These are phyloP conservation scores for Rattus rattus DNA, from an alignment of 2,113 vertebrate species.

Conservation along the genomic window DNA sequence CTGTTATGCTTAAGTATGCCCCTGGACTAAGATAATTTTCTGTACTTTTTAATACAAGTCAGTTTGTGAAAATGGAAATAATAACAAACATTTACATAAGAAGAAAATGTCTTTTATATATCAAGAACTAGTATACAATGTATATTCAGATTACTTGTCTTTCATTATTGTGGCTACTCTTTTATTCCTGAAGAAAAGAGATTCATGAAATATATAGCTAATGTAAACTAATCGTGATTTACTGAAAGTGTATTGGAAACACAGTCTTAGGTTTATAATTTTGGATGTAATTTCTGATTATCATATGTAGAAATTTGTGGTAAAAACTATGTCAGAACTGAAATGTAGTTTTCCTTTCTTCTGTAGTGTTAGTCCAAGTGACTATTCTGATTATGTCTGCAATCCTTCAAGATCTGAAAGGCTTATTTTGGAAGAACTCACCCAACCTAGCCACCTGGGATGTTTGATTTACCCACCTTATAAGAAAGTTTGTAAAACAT, in stretches of 20 bases:
- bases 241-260: conserved; percentile 35
- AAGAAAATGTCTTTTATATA: conserved; percentile 23
- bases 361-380: conserved; percentile 75
- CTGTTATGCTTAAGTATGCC: neutral
- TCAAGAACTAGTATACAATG: conserved; percentile 36
- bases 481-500: conserved; percentile 75
- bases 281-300: conserved; percentile 16
- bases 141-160: conserved; percentile 29
- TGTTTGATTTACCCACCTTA: conserved; percentile 65
- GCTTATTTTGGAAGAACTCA: conserved; percentile 84
- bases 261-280: conserved; percentile 38
- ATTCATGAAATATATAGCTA: neutral
- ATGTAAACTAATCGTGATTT: conserved; percentile 43
- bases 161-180: conserved; percentile 44
- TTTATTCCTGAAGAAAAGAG: conserved; percentile 30
- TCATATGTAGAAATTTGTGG: conserved; percentile 45
- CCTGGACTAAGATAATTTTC: conserved; percentile 47
- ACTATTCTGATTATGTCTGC: conserved; percentile 69
- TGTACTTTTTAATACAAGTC: conserved; percentile 40
- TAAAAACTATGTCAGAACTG: conserved; percentile 63
- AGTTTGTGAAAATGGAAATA: conserved; percentile 13
- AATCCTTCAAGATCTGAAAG: conserved; percentile 72
- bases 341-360: conserved; percentile 62
- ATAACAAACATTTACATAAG: conserved; percentile 6
- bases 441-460: conserved; percentile 72